These are phyloP conservation scores for Drosophila tsacasi DNA, from an alignment of 1,140 invertebrate genomes.

Conservation along the genomic window DNA sequence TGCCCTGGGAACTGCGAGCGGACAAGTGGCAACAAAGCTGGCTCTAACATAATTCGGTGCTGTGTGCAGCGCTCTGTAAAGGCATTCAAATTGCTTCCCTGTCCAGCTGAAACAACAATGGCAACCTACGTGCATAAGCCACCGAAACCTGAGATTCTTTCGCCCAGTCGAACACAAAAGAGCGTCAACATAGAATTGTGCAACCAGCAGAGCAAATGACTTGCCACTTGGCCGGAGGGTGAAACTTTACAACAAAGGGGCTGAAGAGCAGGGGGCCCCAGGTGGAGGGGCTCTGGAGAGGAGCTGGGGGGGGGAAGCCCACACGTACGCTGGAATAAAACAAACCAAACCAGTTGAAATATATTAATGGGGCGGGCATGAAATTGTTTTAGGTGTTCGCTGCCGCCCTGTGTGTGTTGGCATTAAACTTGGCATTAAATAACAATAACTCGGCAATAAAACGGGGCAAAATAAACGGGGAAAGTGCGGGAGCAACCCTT, in stretches of 20 bases:
- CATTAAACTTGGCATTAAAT: slow-evolving; percentile 79
- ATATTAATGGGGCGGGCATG: slow-evolving; percentile 75
- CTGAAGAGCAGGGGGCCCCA: neutral
- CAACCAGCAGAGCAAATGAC: slow-evolving; percentile 57
- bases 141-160: slow-evolving; percentile 77
- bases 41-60: slow-evolving; percentile 42
- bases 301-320: slow-evolving; percentile 23
- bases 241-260: slow-evolving; percentile 45
- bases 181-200: slow-evolving; percentile 61
- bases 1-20: neutral
- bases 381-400: slow-evolving; percentile 74
- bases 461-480: slow-evolving; percentile 8
- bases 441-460: slow-evolving; percentile 81
- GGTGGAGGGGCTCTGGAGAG: neutral
- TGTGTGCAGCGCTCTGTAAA: slow-evolving; percentile 41
- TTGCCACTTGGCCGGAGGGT: slow-evolving; percentile 42
- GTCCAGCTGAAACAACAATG: slow-evolving; percentile 45
- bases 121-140: slow-evolving; percentile 72
- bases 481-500: slow-evolving; percentile 54
- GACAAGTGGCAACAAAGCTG: slow-evolving; percentile 6
- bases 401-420: slow-evolving; percentile 58
- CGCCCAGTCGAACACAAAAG: slow-evolving; percentile 53
- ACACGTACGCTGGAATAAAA: slow-evolving; percentile 52
- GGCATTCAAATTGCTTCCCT: slow-evolving; percentile 58
- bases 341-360: slow-evolving; percentile 73